Percentiles rank a stretch among this genome's conserved stretches.
phyloP scores from a whole-genome alignment of 2,113 vertebrate species.

The Cacatua alba region DNA sequence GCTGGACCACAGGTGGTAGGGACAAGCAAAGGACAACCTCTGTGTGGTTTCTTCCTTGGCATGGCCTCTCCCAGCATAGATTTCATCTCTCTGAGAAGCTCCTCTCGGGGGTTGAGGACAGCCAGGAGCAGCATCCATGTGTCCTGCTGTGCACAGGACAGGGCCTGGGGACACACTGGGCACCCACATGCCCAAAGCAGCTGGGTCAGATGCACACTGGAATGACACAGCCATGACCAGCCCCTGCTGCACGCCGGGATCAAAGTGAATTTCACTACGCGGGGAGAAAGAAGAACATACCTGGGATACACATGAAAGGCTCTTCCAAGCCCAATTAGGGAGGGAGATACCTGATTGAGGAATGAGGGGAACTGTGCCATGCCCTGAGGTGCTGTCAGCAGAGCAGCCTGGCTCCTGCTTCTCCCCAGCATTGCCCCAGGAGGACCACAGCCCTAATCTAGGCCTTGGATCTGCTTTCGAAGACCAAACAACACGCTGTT shows the following conservation, averaged over 20 bases:
- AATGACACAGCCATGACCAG: background rate
- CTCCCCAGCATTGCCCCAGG: fast-evolving
- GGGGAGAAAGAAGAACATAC: background rate
- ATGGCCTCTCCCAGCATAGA: background rate
- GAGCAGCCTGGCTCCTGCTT: fast-evolving
- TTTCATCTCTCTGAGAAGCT: background rate
- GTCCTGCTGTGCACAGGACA: background rate
- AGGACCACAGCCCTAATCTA: background rate
- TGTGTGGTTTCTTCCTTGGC: fast-evolving
- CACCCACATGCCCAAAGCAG: background rate
- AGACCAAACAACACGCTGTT: constrained; percentile 26
- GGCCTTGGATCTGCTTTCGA: background rate
- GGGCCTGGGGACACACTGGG: background rate
- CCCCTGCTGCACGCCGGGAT: background rate
- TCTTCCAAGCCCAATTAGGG: constrained; percentile 8
- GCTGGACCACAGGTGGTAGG: background rate
- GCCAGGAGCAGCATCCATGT: background rate
- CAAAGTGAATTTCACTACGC: background rate
- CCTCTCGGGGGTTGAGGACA: background rate
- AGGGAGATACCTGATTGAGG: background rate
- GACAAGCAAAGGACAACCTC: background rate
- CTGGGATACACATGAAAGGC: constrained; percentile 4
- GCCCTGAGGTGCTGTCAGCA: background rate
- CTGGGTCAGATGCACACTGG: background rate
- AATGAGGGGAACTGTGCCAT: background rate